phyloP scores from a whole-genome alignment of 2,113 vertebrate species.

The Cyphotilapia sp. region DNA sequence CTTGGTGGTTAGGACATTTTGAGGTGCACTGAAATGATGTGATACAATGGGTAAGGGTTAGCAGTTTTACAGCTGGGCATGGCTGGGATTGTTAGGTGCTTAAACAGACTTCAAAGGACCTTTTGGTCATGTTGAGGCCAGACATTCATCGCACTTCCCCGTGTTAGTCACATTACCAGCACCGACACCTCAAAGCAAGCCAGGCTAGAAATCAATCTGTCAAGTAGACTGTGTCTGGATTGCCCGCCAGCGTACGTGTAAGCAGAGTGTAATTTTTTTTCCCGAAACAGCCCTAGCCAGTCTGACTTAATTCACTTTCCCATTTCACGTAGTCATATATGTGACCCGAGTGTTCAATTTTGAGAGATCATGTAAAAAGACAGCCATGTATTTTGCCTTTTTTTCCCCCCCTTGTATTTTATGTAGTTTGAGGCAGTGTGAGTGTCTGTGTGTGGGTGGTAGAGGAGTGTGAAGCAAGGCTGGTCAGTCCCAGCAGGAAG shows the following conservation, averaged over 20 bases:
- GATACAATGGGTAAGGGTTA: slow-evolving; percentile 37
- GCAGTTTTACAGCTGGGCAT: slow-evolving; percentile 47
- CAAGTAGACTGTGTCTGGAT: background rate
- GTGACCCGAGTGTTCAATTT: background rate
- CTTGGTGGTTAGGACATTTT: slow-evolving; percentile 19
- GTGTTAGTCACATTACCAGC: slow-evolving; percentile 43
- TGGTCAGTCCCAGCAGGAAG: slow-evolving; percentile 70
- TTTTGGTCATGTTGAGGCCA: slow-evolving; percentile 65
- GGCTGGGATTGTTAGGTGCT: slow-evolving; percentile 34
- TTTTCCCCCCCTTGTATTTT: background rate
- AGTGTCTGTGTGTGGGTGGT: slow-evolving; percentile 53
- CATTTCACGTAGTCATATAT: background rate
- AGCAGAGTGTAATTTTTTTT: background rate
- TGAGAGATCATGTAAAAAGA: background rate
- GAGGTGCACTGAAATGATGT: slow-evolving; percentile 23
- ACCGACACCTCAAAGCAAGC: slow-evolving; percentile 44
- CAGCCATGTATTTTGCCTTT: background rate
- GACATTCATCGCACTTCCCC: slow-evolving; percentile 48
- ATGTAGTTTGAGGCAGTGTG: slow-evolving; percentile 14
- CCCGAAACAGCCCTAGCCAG: background rate
- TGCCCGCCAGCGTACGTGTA: background rate
- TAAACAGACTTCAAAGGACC: slow-evolving; percentile 64
- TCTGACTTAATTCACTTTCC: background rate
- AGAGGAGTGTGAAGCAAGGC: slow-evolving; percentile 39
- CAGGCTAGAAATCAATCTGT: slow-evolving; percentile 30